These are phyloP conservation scores for Scolopax rusticola DNA, from an alignment of 2,797 vertebrate species.

Conservation along the genomic window DNA sequence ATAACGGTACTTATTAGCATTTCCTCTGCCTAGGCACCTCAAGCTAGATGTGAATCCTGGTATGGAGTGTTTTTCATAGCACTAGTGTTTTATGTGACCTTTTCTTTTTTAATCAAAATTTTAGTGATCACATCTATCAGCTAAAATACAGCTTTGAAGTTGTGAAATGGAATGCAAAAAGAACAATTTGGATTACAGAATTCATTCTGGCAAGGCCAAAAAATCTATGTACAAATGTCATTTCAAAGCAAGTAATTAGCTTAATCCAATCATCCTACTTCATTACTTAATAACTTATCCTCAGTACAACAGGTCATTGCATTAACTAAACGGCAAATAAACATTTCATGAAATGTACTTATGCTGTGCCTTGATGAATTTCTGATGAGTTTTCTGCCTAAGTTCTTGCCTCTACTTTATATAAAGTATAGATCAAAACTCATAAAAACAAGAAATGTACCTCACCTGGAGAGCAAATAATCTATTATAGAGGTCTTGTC, in stretches of 20 bases:
- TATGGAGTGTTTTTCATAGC: not conserved
- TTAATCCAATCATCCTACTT: constrained; percentile 48
- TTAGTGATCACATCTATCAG: not conserved
- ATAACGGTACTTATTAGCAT: not conserved
- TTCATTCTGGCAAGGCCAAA: constrained; percentile 1
- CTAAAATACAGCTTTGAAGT: not conserved
- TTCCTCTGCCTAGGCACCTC: not conserved
- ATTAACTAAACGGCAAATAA: not conserved
- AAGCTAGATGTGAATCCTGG: not conserved
- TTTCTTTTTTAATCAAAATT: not conserved
- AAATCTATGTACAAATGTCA: constrained; percentile 9
- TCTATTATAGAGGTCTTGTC: not conserved
- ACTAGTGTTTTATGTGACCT: not conserved
- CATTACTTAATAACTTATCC: constrained; percentile 52
- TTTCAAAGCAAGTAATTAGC: constrained; percentile 47
- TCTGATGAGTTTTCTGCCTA: not conserved
- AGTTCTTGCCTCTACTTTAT: not conserved
- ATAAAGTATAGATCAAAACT: not conserved
- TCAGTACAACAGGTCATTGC: constrained; percentile 23
- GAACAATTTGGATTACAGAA: not conserved
- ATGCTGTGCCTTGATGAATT: not conserved
- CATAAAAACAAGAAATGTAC: not conserved
- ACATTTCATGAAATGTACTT: not conserved
- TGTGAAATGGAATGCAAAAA: not conserved
- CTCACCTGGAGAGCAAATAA: not conserved